Evolutionary conservation across 2,797 vertebrate genomes (phyloP), one percentile per base, ranked within the genome.

Genomic region (Channa striata): DNA sequence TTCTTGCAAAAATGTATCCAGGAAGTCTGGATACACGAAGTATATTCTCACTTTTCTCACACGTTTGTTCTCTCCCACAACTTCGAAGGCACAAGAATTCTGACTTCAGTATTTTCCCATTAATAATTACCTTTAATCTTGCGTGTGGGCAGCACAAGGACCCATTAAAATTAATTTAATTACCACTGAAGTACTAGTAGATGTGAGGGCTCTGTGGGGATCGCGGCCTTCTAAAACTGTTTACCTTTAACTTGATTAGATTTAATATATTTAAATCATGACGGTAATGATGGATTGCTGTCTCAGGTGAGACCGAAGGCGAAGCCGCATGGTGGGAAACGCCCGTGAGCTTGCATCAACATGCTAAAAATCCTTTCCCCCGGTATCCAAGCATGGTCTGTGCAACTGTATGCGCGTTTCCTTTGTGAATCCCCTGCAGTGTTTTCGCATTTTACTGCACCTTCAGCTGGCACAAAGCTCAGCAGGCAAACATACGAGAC

Each of bases 111-210:
- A 48, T 70, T 23, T 23, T 47, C 3, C 46, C 69, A 34, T 68
- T 59, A 44, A 68, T 80, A 77, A 84, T 82, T 78, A 63, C 20
- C 46, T 65, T 76, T 77, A 72, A 74, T 80, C 60, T 73, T 37
- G 14, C 69, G 48, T 17, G 43, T 47, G 53, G 20, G 19, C 53
- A 49, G 56, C 77, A 69, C 25, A 53, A 72, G 51, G 46, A 64
- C 62, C 56, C 49, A 59, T 76, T 83, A 42, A 69, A 74, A 73
- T 68, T n/a, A 60, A 79, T 86, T 68, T 50, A 76, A 71, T 78
- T 48, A 23, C 46, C 58, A 33, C 48, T 64, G 48, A 61, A 68
- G 54, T 30, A 65, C 62, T 54, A 60, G 43, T 76, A 62, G 46
- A 68, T 73, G 21, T 33, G 33, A 74, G 50, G 36, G 37, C 60